phyloP scores from a whole-genome alignment of 2,888 invertebrate genomes.

The Ichneumoninae sp. region DNA sequence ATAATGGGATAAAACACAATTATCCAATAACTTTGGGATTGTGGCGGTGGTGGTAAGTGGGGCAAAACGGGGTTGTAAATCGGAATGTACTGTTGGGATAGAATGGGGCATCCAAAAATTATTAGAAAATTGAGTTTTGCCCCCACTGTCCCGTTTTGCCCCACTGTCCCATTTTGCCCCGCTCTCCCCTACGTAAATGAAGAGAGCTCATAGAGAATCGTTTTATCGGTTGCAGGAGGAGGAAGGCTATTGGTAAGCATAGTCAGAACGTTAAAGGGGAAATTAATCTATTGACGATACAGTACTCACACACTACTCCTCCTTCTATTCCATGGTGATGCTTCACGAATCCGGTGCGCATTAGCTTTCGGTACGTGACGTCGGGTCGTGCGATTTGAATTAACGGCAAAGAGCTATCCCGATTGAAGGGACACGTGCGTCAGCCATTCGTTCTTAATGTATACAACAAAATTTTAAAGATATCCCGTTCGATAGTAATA shows the following conservation, averaged over 20 bases:
- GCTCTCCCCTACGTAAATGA: not conserved
- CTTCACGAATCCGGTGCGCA: conserved; percentile 30
- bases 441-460: not conserved
- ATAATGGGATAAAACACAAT: too few relatives aligned
- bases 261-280: conserved; percentile 35
- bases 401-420: conserved; percentile 37
- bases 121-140: too few relatives aligned
- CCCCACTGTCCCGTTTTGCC: too few relatives aligned
- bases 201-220: conserved; percentile 34
- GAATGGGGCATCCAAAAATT: too few relatives aligned
- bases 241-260: not conserved
- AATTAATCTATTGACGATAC: conserved; percentile 21
- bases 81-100: too few relatives aligned
- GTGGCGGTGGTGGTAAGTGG: too few relatives aligned
- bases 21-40: too few relatives aligned
- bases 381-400: conserved; percentile 50
- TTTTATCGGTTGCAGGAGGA: conserved; percentile 12
- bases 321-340: conserved; percentile 46
- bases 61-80: too few relatives aligned
- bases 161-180: too few relatives aligned
- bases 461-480: not conserved
- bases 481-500: not conserved
- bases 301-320: conserved; percentile 33
- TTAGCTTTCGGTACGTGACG: conserved; percentile 32
- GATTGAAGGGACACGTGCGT: conserved; percentile 30